Base-by-base conservation (phyloP, 2,888 invertebrate genomes). In the Hyles lineata region DNA sequence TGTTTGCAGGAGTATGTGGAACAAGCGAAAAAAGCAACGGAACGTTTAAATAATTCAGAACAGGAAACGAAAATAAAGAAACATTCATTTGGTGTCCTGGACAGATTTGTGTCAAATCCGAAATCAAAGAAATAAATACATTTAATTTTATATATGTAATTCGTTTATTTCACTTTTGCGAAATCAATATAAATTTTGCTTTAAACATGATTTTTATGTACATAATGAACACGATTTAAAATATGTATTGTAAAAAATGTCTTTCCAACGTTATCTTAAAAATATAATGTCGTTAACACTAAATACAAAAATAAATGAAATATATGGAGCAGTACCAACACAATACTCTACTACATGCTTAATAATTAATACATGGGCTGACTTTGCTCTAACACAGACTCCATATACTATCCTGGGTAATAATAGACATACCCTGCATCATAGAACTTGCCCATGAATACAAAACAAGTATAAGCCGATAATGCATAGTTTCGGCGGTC, bases 101-200 rank as follows among this genome's bases (percentile, higher is more conserved):
- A 97, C 84, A 95, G 97, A 88, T 97, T 97, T 93, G 94, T 96
- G 82, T 90, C 96, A 7, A 96, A 96, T 83, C 88, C 84, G 43
- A 91, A 89, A 81, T 70, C 77, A 70, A 92, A 88, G 75, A 90
- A 92, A 89, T 89, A 89, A 88, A 88, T 59, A n/a, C 43, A 19
- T 62, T 52, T 50, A 62, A 35, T 50, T 52, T 32, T n/a, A 23
- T 83, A 78, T 75, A 23, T 83, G 78, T 75, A 76, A 74, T 78
- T 76, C 75, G 79, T 83, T 82, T 80, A 80, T 83, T 84, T 80
- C 74, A 76, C 79, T 79, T 77, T 76, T 78, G 77, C 76, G 76
- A 75, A 80, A 82, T 79, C 78, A 79, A 81, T 82, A 82, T 43
- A 43, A 79, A 78, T 77, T 79, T 82, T 80, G 73, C 77, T 90